phyloP scores from a whole-genome alignment of 2,888 invertebrate genomes.

The Synanthedon vespiformis region DNA sequence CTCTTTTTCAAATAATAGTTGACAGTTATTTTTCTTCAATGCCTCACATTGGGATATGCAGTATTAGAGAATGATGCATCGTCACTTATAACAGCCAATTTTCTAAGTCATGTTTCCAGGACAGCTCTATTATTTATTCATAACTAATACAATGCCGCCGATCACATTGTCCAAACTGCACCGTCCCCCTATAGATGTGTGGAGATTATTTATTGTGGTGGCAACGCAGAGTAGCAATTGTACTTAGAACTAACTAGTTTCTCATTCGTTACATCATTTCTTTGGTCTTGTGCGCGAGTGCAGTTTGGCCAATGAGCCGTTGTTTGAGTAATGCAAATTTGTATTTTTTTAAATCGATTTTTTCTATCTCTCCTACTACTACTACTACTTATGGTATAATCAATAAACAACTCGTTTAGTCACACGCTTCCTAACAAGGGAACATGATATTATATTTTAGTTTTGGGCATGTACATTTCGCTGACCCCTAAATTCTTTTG shows the following conservation, averaged over 20 bases:
- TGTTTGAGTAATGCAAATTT: constrained; percentile 12
- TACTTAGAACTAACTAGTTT: neutral
- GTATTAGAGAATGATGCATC: constrained; percentile 70
- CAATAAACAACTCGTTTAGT: constrained; percentile 42
- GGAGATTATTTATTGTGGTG: constrained; percentile 2
- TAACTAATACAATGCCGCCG: constrained; percentile 40
- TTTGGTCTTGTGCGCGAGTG: constrained; percentile 17
- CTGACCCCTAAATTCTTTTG: constrained; percentile 47
- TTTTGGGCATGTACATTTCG: constrained; percentile 67
- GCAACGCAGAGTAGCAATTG: neutral
- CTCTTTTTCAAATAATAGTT: constrained; percentile 61
- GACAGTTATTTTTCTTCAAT: constrained; percentile 63
- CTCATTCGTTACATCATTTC: neutral
- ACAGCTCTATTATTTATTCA: constrained; percentile 70
- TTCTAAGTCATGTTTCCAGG: constrained; percentile 63
- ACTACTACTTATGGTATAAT: constrained; percentile 40
- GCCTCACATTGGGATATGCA: constrained; percentile 68
- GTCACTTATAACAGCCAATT: constrained; percentile 68
- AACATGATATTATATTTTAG: constrained; percentile 53
- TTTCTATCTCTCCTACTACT: constrained; percentile 25
- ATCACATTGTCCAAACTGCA: constrained; percentile 58
- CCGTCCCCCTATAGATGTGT: constrained; percentile 16
- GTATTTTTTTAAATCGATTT: no score
- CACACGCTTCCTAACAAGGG: constrained; percentile 68
- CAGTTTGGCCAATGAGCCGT: constrained; percentile 61